These are phyloP conservation scores for Xyliphius kryptos DNA, from an alignment of 2,113 vertebrate species.

Conservation along the genomic window DNA sequence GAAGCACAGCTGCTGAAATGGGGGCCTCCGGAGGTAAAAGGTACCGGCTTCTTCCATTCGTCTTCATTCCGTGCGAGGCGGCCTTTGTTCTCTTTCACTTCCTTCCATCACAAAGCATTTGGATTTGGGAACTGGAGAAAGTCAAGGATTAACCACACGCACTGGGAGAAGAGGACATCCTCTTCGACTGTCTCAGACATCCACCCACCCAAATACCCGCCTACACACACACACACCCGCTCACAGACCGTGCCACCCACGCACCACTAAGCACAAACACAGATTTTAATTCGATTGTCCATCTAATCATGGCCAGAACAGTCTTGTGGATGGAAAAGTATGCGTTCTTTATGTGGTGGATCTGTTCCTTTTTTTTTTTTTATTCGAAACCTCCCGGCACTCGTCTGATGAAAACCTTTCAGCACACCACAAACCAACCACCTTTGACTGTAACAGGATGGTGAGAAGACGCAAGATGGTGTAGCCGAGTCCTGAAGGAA, in stretches of 20 bases:
- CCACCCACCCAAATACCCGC: neutral
- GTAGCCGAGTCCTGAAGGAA: neutral
- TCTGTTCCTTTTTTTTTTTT: constrained; percentile 6
- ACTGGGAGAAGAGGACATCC: neutral
- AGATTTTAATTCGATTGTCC: constrained; percentile 4
- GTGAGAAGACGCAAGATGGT: neutral
- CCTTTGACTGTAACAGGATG: neutral
- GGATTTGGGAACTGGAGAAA: constrained; percentile 44
- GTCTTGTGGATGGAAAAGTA: constrained; percentile 21
- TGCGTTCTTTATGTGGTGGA: neutral
- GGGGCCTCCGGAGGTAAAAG: constrained; percentile 34
- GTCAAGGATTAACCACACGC: constrained; percentile 46
- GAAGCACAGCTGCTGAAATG: constrained; percentile 12
- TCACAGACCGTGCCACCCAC: neutral
- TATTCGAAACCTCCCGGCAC: neutral
- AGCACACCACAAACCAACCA: constrained; percentile 13
- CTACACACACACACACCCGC: neutral
- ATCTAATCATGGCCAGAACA: constrained; percentile 13
- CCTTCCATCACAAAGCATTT: constrained; percentile 47
- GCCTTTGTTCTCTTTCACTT: constrained; percentile 38
- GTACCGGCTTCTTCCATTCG: constrained; percentile 39
- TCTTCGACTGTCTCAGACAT: neutral
- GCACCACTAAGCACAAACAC: constrained; percentile 6
- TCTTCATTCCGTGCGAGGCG: constrained; percentile 36
- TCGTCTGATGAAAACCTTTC: neutral